Evolutionary conservation across 2,888 invertebrate genomes (phyloP).

Genomic region (Hetaerina titia): DNA sequence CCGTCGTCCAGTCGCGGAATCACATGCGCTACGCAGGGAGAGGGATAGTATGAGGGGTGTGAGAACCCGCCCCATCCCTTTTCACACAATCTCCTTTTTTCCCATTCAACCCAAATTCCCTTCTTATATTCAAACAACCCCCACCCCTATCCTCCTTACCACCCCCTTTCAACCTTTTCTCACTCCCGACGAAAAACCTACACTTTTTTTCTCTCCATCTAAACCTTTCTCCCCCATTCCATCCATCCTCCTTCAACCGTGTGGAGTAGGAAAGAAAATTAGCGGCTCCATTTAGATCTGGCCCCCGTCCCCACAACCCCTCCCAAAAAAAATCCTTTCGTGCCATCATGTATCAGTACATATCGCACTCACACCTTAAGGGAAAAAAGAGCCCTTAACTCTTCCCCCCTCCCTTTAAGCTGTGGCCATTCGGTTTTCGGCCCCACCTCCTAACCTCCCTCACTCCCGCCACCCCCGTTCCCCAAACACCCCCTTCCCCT

Average conservation of each 20-base stretch:
- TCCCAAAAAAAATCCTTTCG: not conserved
- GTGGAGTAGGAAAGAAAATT: no score
- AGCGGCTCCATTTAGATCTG: no score
- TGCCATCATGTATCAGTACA: not conserved
- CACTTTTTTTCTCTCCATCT: no score
- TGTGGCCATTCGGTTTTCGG: slow-evolving; percentile 5
- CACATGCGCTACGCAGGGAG: not conserved
- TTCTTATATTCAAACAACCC: not conserved
- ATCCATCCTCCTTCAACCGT: no score
- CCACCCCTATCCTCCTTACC: no score
- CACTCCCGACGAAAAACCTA: no score
- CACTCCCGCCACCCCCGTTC: not conserved
- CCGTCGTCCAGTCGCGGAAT: not conserved
- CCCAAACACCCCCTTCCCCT: not conserved
- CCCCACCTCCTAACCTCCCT: not conserved
- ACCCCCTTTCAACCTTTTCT: no score
- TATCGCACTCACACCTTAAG: not conserved
- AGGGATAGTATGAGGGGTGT: no score
- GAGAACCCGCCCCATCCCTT: not conserved
- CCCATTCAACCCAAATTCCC: not conserved
- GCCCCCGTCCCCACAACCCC: no score
- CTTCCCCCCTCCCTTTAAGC: not conserved
- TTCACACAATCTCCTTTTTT: not conserved
- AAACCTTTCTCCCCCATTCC: no score
- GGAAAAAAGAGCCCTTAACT: not conserved